Evolutionary conservation across 2,797 vertebrate genomes (phyloP).

Genomic region (Harpagifer antarcticus): DNA sequence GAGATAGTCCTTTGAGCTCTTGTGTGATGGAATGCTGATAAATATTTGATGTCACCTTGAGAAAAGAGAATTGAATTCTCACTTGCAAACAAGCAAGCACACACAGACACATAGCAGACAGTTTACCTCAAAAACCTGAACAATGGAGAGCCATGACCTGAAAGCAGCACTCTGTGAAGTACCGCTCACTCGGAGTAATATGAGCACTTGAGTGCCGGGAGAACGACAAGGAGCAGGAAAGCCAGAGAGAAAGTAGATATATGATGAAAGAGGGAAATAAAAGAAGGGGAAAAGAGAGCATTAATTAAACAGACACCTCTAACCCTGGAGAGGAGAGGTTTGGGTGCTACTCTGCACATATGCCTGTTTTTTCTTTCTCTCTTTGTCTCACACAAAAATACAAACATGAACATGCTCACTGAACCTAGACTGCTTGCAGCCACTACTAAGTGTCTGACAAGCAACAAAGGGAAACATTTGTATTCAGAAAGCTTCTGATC

Average conservation of each 20-base stretch:
- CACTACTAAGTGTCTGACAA: constrained; percentile 55
- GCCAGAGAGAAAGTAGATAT: constrained; percentile 31
- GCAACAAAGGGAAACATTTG: constrained; percentile 37
- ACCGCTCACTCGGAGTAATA: constrained; percentile 52
- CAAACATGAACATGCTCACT: constrained; percentile 33
- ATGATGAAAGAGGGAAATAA: constrained; percentile 29
- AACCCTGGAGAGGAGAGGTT: constrained; percentile 42
- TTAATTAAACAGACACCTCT: constrained; percentile 59
- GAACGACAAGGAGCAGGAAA: constrained; percentile 27
- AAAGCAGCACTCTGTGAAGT: constrained; percentile 57
- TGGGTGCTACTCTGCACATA: constrained; percentile 25
- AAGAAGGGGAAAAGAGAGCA: constrained; percentile 24
- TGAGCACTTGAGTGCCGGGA: constrained; percentile 50
- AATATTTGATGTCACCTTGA: constrained; percentile 17
- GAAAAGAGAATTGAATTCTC: constrained; percentile 37
- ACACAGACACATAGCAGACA: constrained; percentile 15
- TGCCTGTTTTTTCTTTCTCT: constrained; percentile 17
- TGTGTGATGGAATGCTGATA: constrained; percentile 12
- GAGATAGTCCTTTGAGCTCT: constrained; percentile 15
- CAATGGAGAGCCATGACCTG: constrained; percentile 55
- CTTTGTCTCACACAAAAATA: constrained; percentile 10
- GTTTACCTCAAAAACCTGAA: constrained; percentile 54
- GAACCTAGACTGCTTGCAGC: constrained; percentile 53
- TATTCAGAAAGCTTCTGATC: constrained; percentile 53
- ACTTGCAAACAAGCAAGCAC: constrained; percentile 12